These are phyloP conservation scores for Aeoliscus strigatus DNA, from an alignment of 2,797 vertebrate genomes.

Conservation along the genomic window DNA sequence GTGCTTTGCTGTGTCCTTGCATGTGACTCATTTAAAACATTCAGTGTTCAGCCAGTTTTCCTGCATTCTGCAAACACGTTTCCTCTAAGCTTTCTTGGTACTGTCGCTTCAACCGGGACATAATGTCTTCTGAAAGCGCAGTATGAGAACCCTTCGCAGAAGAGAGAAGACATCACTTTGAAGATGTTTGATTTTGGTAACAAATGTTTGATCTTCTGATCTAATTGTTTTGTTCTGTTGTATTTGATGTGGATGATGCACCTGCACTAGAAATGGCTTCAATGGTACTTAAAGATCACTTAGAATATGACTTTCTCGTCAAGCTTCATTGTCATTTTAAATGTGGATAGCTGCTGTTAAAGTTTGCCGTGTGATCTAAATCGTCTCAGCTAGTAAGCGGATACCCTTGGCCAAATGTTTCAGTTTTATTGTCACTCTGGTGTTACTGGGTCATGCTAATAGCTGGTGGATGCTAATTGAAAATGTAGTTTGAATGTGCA, in stretches of 20 bases:
- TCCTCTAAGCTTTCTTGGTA: constrained; percentile 14
- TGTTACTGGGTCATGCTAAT: constrained; percentile 25
- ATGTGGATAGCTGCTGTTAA: not conserved
- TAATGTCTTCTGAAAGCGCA: constrained; percentile 7
- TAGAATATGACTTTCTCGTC: not conserved
- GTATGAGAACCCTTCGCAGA: constrained; percentile 30
- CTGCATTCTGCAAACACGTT: constrained; percentile 52
- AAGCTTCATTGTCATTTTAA: not conserved
- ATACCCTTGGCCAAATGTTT: not conserved
- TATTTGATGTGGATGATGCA: constrained; percentile 1
- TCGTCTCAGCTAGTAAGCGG: not conserved
- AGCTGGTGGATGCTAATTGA: constrained; percentile 30
- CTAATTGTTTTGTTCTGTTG: constrained; percentile 2
- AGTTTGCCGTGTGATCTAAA: constrained; percentile 1
- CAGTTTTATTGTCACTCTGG: not conserved
- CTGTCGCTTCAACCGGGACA: constrained; percentile 21
- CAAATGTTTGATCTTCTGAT: not conserved
- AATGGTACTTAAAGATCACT: not conserved
- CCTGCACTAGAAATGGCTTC: not conserved
- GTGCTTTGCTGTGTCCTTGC: constrained; percentile 3
- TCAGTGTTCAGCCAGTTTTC: constrained; percentile 46
- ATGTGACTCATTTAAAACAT: constrained; percentile 36
- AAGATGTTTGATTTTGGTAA: constrained; percentile 63
- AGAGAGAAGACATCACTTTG: constrained; percentile 14
- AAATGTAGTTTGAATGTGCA: constrained; percentile 23